phyloP scores from a whole-genome alignment of 2,797 vertebrate genomes.

The Dicrostonyx torquatus region DNA sequence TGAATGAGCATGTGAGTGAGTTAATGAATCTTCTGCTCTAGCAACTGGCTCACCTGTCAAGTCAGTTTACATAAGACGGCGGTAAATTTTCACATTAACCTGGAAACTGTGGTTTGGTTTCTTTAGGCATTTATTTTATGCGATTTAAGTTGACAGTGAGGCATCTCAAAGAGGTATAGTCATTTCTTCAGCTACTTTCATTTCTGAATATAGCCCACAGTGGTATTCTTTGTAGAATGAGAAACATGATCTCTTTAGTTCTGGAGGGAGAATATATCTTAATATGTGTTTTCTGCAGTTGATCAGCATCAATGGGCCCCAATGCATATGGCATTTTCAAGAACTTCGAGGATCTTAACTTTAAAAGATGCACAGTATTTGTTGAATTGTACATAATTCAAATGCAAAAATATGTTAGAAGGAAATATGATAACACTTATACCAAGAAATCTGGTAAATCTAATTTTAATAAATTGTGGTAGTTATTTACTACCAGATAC shows the following conservation, averaged over 20 bases:
- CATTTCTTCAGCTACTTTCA: slow-evolving; percentile 65
- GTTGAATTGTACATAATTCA: slow-evolving; percentile 38
- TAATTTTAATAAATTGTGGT: slow-evolving; percentile 66
- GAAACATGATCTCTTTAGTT: slow-evolving; percentile 53
- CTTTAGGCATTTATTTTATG: slow-evolving; percentile 54
- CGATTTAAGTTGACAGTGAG: slow-evolving; percentile 64
- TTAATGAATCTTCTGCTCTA: slow-evolving; percentile 19
- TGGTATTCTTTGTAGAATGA: slow-evolving; percentile 44
- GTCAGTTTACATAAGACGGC: slow-evolving; percentile 10
- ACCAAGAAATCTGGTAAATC: slow-evolving; percentile 48
- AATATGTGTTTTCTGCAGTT: slow-evolving; percentile 51
- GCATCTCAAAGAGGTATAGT: slow-evolving; percentile 55
- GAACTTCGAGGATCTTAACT: slow-evolving; percentile 37
- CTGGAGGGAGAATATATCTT: slow-evolving; percentile 37
- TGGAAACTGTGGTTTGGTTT: slow-evolving; percentile 50
- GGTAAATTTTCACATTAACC: slow-evolving; percentile 57
- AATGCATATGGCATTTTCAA: slow-evolving; percentile 12
- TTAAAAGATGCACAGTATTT: slow-evolving; percentile 53
- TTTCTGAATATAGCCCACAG: slow-evolving; percentile 56
- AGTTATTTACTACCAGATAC: slow-evolving; percentile 59
- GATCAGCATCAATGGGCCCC: slow-evolving; percentile 22
- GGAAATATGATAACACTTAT: slow-evolving; percentile 48
- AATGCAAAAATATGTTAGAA: slow-evolving; percentile 39
- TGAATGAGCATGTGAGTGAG: neutral
- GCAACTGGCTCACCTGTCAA: slow-evolving; percentile 22